Evolutionary conservation across 1,140 invertebrate genomes (phyloP), one percentile per base, ranked within the genome.

Genomic region (Drosophila kohkoa): DNA sequence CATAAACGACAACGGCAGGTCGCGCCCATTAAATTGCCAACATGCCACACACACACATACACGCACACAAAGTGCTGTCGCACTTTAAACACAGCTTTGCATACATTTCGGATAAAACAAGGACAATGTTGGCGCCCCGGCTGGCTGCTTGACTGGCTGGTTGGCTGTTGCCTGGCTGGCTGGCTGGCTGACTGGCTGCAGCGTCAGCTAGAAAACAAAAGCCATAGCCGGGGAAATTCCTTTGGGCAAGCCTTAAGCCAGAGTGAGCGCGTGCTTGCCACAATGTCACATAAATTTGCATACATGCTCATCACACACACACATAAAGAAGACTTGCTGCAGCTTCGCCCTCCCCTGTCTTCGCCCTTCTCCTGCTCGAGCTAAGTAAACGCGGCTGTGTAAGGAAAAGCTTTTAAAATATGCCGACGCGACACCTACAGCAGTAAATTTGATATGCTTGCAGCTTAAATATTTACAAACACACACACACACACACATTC

Each of bases 371-470:
- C 32, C 52, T 51, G 57, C 75, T 38, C 65, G 77, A 78, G 81
- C 74, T 89, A 83, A 88, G 85, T 88, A 88, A 88, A 88, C 85
- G 83, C 68, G 30, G 38, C 67, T 72, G 77, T 83, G 74, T 82
- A 91, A 88, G 78, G 79, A 91, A 91, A 89, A 82, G 89, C 89
- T 91, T 91, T 91, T 91, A 91, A 91, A 91, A 91, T 91, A 91
- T 91, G 89, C 89, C 89, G 89, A 91, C 89, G 89, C 89, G 85
- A 91, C 89, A 91, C 89, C 89, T 91, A 74, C 65, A 74, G 79
- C 79, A 80, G 87, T 90, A 87, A 78, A 90, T 90, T 91, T 87
- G 81, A 90, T 86, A 79, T 85, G 81, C 78, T 75, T 79, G 71
- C 79, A 82, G 82, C 81, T 87, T 87, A 87, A 87, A 87, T 82